Conservation (phyloP, 2,113 vertebrate genomes). For the Indri indri region DNA sequence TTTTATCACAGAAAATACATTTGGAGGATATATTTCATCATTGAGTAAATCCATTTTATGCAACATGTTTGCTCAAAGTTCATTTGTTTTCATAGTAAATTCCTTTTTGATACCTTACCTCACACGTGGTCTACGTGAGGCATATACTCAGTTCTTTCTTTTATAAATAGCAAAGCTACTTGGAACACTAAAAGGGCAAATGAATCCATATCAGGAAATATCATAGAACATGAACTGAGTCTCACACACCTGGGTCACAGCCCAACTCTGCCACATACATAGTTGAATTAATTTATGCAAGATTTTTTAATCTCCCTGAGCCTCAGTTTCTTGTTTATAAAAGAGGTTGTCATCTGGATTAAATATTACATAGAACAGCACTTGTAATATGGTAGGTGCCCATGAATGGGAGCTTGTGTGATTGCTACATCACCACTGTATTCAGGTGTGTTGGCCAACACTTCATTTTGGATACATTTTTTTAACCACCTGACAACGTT, state of each 20-base stretch:
- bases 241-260: background rate
- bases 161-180: conserved; percentile 15
- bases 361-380: background rate
- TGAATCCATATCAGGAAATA: background rate
- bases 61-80: background rate
- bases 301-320: background rate
- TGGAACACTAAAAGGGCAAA: background rate
- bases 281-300: background rate
- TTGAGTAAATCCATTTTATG: background rate
- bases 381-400: background rate
- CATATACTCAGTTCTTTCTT: background rate
- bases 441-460: background rate
- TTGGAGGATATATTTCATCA: background rate
- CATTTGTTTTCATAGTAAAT: background rate
- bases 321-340: conserved; percentile 40
- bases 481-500: background rate
- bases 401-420: background rate
- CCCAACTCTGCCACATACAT: background rate
- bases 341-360: background rate
- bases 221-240: background rate
- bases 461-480: background rate
- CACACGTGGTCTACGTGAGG: background rate
- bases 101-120: conserved; percentile 28
- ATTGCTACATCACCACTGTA: no score
- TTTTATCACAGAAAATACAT: conserved; percentile 16